phyloP scores from a whole-genome alignment of 2,797 vertebrate species.

The Eleutherodactylus coqui region DNA sequence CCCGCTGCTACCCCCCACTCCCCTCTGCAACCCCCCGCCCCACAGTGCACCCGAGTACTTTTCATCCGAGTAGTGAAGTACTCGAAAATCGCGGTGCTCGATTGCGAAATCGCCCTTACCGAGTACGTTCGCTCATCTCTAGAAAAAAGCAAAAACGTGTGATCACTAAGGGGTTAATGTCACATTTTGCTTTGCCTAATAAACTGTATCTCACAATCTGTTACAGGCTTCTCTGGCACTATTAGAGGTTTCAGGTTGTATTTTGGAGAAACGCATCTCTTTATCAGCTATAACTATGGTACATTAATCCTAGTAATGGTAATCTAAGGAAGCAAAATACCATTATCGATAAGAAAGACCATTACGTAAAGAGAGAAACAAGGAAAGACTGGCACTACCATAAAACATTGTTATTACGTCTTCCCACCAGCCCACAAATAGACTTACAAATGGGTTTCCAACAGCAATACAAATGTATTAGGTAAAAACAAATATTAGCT shows the following conservation, averaged over 20 bases:
- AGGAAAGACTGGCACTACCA: neutral
- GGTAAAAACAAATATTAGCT: too few species aligned
- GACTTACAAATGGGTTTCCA: too few species aligned
- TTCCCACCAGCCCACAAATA: too few species aligned
- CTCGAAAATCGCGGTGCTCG: too few species aligned
- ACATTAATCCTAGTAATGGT: conserved; percentile 34
- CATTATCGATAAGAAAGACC: conserved; percentile 34
- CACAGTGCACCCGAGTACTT: too few species aligned
- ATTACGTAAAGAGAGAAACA: neutral
- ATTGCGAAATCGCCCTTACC: too few species aligned
- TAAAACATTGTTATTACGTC: neutral
- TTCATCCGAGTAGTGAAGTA: too few species aligned
- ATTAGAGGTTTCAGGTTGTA: neutral
- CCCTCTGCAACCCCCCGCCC: too few species aligned
- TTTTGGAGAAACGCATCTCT: conserved; percentile 14
- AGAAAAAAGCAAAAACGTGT: too few species aligned
- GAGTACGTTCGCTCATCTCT: too few species aligned
- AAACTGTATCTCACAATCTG: conserved; percentile 20
- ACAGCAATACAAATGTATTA: neutral
- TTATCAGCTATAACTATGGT: conserved; percentile 43
- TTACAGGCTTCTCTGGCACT: neutral
- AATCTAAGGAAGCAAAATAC: conserved; percentile 33
- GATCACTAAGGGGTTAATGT: neutral
- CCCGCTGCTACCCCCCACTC: too few species aligned
- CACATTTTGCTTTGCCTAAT: conserved; percentile 12